These are phyloP conservation scores for Oegoconia quadripuncta DNA, from an alignment of 2,888 invertebrate species.

Conservation along the genomic window DNA sequence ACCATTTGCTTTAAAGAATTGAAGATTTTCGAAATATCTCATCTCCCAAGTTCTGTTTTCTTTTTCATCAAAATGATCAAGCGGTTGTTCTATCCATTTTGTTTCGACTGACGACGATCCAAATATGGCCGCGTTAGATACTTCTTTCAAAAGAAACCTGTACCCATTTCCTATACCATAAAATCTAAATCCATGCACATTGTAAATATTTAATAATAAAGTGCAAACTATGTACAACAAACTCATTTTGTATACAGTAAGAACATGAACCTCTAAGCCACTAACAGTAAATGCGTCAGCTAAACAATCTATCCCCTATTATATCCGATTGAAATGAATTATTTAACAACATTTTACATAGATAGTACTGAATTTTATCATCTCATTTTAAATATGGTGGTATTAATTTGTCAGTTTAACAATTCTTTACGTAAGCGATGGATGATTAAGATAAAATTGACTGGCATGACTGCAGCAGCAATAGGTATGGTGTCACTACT, in stretches of 20 bases:
- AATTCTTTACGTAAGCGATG: not conserved
- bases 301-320: not conserved
- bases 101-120: conserved; percentile 28
- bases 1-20: conserved; percentile 46
- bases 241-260: no score
- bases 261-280: no score
- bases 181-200: conserved; percentile 32
- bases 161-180: conserved; percentile 37
- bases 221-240: not conserved
- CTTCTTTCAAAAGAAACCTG: conserved; percentile 36
- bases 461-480: no score
- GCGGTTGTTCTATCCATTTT: conserved; percentile 51
- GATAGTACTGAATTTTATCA: conserved; percentile 13
- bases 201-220: conserved; percentile 24
- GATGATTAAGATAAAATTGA: no score
- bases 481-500: no score
- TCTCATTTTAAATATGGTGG: conserved; percentile 11
- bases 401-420: not conserved
- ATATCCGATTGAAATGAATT: conserved; percentile 3
- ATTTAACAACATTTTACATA: conserved; percentile 3
- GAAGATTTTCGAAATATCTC: conserved; percentile 56
- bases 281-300: conserved; percentile 1
- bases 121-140: conserved; percentile 24
- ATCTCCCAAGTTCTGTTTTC: conserved; percentile 54
- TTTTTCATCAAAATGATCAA: conserved; percentile 53